A percentile compares a stretch with the other conserved stretches of the same genome.
Conservation (phyloP, 1,140 invertebrate genomes). For the Zelostemma sp. region DNA sequence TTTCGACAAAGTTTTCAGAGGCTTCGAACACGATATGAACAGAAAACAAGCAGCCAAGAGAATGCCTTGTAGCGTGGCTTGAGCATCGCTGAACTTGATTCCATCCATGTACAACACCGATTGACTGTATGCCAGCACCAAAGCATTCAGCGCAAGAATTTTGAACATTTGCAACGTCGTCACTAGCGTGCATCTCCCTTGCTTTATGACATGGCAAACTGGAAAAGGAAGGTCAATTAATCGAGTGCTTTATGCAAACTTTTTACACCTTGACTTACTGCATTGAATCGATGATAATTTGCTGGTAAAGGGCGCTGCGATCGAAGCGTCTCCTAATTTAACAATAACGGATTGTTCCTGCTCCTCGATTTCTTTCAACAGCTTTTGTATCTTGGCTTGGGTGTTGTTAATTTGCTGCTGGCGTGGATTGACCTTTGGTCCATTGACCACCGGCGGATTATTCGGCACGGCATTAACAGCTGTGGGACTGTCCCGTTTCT, state of each 20-base stretch:
- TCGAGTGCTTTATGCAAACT: too few species aligned
- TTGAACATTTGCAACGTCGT: constrained; percentile 99
- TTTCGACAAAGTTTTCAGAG: constrained; percentile 92
- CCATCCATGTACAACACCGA: constrained; percentile 98
- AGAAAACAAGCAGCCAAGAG: constrained; percentile 96
- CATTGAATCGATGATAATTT: constrained; percentile 97
- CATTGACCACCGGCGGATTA: constrained; percentile 43
- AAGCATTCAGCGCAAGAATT: constrained; percentile 98
- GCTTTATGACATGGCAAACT: constrained; percentile 99
- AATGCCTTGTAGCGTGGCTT: constrained; percentile 96
- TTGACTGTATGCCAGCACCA: constrained; percentile 98
- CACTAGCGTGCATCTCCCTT: constrained; percentile 98
- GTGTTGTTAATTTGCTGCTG: constrained; percentile 63
- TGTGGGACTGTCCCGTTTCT: constrained; percentile 54
- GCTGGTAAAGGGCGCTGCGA: constrained; percentile 99
- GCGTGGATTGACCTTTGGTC: constrained; percentile 50
- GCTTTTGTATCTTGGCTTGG: constrained; percentile 76
- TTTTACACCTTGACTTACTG: constrained; percentile 92
- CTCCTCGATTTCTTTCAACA: constrained; percentile 93
- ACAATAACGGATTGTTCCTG: constrained; percentile 90
- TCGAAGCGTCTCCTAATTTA: constrained; percentile 97
- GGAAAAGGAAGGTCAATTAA: constrained; percentile 52
- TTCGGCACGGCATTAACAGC: constrained; percentile 44
- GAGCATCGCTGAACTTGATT: constrained; percentile 97
- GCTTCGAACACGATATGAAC: constrained; percentile 99